Evolutionary conservation across 2,797 vertebrate genomes (phyloP).

Genomic region (Heliangelus exortis): DNA sequence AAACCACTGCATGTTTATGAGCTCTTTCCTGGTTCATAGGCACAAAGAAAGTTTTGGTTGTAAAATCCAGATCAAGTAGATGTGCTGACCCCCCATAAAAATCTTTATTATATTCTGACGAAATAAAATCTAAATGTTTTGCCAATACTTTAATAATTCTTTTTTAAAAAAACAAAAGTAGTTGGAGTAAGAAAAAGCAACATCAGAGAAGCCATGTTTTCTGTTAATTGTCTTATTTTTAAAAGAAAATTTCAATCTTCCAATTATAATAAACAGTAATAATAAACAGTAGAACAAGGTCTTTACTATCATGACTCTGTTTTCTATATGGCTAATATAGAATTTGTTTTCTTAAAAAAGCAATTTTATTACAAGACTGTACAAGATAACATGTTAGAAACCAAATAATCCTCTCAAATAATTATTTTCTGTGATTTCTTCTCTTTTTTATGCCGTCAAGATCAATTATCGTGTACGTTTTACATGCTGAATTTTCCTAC

Average conservation of each 20-base stretch:
- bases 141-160: background rate
- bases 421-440: background rate
- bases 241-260: background rate
- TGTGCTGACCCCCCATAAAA: background rate
- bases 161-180: background rate
- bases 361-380: background rate
- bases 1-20: background rate
- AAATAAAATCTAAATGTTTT: background rate
- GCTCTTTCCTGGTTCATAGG: fast-evolving
- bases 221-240: background rate
- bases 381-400: background rate
- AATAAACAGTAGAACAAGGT: background rate
- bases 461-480: background rate
- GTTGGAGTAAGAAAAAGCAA: background rate
- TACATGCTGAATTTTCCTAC: background rate
- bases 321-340: background rate
- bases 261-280: background rate
- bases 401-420: background rate
- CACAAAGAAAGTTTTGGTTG: background rate
- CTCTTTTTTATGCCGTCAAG: background rate
- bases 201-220: background rate
- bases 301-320: background rate
- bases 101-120: background rate
- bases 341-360: background rate
- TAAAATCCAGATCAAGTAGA: background rate